phyloP scores from a whole-genome alignment of 2,888 invertebrate genomes.

The Andricus curvator region DNA sequence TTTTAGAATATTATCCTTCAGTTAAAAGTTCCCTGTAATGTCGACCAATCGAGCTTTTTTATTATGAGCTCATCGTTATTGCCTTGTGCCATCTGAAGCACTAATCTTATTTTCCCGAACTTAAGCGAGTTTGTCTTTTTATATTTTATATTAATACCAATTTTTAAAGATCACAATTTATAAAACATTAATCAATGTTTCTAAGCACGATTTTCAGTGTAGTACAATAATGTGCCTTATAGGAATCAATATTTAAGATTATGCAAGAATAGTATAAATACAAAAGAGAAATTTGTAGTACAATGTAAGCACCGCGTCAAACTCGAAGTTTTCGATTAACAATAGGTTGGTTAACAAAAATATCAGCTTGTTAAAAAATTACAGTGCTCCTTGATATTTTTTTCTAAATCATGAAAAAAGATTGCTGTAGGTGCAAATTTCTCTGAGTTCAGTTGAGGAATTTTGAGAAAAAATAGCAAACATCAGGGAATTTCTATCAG shows the following conservation, averaged over 20 bases:
- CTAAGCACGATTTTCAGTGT: conserved; percentile 11
- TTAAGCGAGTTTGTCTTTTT: background rate
- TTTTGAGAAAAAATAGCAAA: too few relatives aligned
- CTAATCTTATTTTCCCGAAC: background rate
- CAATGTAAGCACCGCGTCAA: background rate
- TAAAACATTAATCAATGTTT: conserved; percentile 8
- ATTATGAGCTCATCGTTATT: too few relatives aligned
- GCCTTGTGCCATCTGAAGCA: background rate
- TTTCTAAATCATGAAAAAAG: too few relatives aligned
- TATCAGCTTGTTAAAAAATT: too few relatives aligned
- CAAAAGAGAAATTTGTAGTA: conserved; percentile 1
- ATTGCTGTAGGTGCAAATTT: too few relatives aligned
- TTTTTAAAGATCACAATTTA: background rate
- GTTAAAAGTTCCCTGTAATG: background rate
- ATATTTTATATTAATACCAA: background rate
- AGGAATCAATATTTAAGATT: conserved; percentile 1
- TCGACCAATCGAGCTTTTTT: background rate
- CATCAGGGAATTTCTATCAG: too few relatives aligned
- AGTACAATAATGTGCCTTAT: conserved; percentile 19
- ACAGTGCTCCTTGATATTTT: too few relatives aligned
- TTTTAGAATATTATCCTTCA: background rate
- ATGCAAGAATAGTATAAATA: background rate
- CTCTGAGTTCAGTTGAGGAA: too few relatives aligned
- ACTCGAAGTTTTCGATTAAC: background rate
- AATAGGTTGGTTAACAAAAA: too few relatives aligned